Base-by-base conservation (phyloP, 2,888 invertebrate species). In the Hydriomena furcata region DNA sequence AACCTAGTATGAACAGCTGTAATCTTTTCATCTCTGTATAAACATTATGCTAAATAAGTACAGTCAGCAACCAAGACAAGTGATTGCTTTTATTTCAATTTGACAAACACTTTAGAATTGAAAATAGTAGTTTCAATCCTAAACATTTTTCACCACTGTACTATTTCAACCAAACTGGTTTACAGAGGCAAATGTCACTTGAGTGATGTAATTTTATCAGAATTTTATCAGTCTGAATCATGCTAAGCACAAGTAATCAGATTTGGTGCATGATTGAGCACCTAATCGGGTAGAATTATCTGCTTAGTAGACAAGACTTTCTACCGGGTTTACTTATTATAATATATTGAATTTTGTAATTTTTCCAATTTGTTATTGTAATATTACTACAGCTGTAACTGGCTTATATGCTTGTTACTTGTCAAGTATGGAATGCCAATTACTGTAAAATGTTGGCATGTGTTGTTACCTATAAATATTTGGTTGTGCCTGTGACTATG, bases 141-240 rank as follows among this genome's bases (percentile, higher is more conserved):
- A 17, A 3, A 17, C 17, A 17, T 17, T 17, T 4, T 17, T 4
- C 17, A 17, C 17, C 10, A 27, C 27, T 10, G 2, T 27, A 4
- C 8, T 10, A 5, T 10, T 10, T 27, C 10, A 1, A 5, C 27
- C 0, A 27, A 1, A n/a, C n/a, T 2, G 10, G 27, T 5, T 5
- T 6, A n/a, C n/a, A 25, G 24, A 7, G 24, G 1, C 27, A 25
- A 25, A 25, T 32, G n/a, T 34, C 8, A 8, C n/a, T 7, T 7
- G 10, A 36, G 6, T 34, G 24, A 24, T 7, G 23, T 13, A 17
- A 40, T 8, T n/a, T 35, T 52, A 35, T 35, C 34, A 25, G 13
- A 2, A 5, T 10, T 27, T 43, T 49, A 49, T 50, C 44, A 40
- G 30, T 38, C 44, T 44, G 35, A 44, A 40, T 40, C 35, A 45